Evolutionary conservation across 2,797 vertebrate genomes (phyloP).

Genomic region (Falco columbarius): DNA sequence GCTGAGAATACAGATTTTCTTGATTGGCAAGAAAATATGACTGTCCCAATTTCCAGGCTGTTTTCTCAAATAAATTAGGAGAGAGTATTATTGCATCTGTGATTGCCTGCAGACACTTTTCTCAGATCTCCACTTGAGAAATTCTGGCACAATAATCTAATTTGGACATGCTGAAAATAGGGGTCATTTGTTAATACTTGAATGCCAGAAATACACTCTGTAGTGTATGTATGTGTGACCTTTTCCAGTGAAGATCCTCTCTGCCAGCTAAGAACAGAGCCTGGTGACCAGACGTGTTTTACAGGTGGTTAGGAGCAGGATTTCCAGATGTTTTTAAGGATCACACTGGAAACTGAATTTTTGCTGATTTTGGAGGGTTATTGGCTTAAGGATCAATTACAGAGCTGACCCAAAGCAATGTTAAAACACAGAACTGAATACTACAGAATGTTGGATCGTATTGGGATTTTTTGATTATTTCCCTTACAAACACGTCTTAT

Average conservation of each 20-base stretch:
- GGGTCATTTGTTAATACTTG: background rate
- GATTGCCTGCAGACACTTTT: background rate
- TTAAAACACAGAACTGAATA: background rate
- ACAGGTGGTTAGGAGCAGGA: background rate
- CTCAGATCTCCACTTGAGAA: background rate
- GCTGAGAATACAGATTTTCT: background rate
- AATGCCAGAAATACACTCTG: background rate
- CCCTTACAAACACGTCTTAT: background rate
- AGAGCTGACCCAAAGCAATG: background rate
- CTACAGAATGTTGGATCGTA: background rate
- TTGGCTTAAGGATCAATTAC: background rate
- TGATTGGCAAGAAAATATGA: background rate
- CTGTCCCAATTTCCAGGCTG: background rate
- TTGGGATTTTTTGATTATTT: background rate
- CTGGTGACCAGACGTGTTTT: background rate
- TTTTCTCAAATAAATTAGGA: constrained; percentile 11
- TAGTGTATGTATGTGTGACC: rapidly evolving
- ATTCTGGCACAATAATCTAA: background rate
- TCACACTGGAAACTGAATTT: background rate
- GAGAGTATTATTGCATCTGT: background rate
- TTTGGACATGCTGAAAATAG: background rate
- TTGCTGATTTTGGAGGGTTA: background rate
- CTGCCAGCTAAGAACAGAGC: background rate
- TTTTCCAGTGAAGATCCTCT: background rate
- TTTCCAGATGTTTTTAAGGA: background rate